Evolutionary conservation across 2,888 invertebrate genomes (phyloP), one percentile per base, ranked within the genome.

Genomic region (Agrochola macilenta): DNA sequence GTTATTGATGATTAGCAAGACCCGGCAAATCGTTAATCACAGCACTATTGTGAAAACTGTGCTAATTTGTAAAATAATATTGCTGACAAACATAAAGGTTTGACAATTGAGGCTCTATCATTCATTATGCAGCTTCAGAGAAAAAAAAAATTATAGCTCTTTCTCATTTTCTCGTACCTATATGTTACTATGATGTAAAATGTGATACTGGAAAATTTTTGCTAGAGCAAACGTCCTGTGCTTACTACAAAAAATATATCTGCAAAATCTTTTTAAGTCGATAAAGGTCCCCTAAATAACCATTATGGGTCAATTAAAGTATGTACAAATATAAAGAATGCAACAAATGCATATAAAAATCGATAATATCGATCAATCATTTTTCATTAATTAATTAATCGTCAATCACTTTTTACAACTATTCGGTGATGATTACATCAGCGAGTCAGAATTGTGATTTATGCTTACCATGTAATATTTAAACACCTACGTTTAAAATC

Each of bases 361-460:
- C 30, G 35, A 46, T 46, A 61, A 26, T 26, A n/a, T 30, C 11
- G 46, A 52, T 52, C 52, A 52, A 52, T 8, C 8, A 52, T 20
- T 20, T 52, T 52, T 52, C 52, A 52, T 52, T 52, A 0, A 52
- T 52, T 52, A 7, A 17, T 52, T 20, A 20, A 5, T 17, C 2
- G 2, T 49, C 17, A 11, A 54, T n/a, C 0, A 5, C 12, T 12
- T 57, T n/a, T n/a, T 57, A 12, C n/a, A n/a, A 12, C 5, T 12
- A 57, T 57, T 57, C 12, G 57, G 57, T 26, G 57, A 57, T 26
- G 57, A 57, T 57, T 12, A 26, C 17, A 65, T 57, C 39, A 76
- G n/a, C 49, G 11, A 60, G 30, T 52, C 30, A n/a, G n/a, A 66
- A 60, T 60, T 58, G 30, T 58, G 30, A 76, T 76, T 65, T 76